Percentiles rank a stretch among this genome's conserved stretches.
Evolutionary conservation across 2,888 invertebrate species (phyloP).

Genomic region (Cataglyphis rosenhaueri): DNA sequence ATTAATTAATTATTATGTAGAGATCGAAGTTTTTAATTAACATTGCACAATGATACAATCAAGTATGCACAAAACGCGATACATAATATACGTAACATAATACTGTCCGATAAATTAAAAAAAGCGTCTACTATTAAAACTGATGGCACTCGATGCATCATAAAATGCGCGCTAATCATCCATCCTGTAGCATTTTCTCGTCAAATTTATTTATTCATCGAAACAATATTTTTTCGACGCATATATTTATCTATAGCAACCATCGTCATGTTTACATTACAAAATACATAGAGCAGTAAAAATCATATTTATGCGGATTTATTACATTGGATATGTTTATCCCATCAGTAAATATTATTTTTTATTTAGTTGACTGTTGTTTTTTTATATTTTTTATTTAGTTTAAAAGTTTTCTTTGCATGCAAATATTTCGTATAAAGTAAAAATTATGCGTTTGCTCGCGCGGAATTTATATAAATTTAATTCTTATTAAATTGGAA

Average conservation of each 20-base stretch:
- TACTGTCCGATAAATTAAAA: conserved; percentile 12
- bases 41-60: conserved; percentile 32
- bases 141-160: background rate
- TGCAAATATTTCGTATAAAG: background rate
- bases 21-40: conserved; percentile 39
- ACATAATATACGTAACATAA: conserved; percentile 6
- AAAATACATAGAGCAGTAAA: background rate
- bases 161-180: background rate
- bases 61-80: conserved; percentile 37
- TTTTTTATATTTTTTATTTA: background rate
- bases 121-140: conserved; percentile 28
- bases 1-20: conserved; percentile 47
- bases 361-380: background rate
- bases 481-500: background rate
- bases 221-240: conserved; percentile 11
- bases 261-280: conserved; percentile 35
- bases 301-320: conserved; percentile 1
- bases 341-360: background rate
- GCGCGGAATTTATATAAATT: conserved; percentile 9
- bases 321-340: background rate
- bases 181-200: conserved; percentile 23
- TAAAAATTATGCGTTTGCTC: background rate
- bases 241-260: background rate
- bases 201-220: conserved; percentile 37
- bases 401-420: background rate